Evolutionary conservation across 92 coral and sea anemone species (phyloP), one percentile per base, ranked within the genome.

Genomic region (Palythoa caribaeorum): DNA sequence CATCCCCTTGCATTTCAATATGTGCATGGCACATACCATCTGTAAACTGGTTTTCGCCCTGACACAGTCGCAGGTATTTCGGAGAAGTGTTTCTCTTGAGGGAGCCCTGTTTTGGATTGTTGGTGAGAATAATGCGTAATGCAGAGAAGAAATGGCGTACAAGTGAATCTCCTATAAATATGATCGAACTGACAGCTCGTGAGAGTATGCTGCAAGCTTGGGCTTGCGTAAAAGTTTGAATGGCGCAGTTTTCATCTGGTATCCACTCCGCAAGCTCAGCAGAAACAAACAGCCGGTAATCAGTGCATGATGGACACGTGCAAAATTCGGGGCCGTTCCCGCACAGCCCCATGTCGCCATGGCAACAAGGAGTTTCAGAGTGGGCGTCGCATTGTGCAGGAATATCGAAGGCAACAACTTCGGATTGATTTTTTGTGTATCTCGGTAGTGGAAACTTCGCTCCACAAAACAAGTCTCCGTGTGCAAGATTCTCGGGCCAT

Each of bases 91-190:
- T 80, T 21, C 54, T 87, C 77, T 92, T 95, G 16, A 95, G 84
- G 19, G 96, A 92, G 1, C 98, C 98, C n/a, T 91, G 62, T 6
- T 77, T 89, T 7, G 92, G 90, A 69, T 95, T 93, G 53, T 90
- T 91, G 5, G 96, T 95, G 77, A 95, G 85, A 38, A 95, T 78
- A 0, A 95, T 68, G 44, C 92, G 71, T 71, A 95, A 85, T 0
- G 98, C 94, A 5, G 98, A 95, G 72, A 93, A 95, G 19, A 95
- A 62, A 93, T 95, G 98, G 15, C 98, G 88, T 10, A 95, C 98
- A 6, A 95, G 86, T 5, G 98, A 95, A 53, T 95, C 98, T 2
- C 98, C 98, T 63, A 95, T 90, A 63, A 95, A 95, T 3, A 94
- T 90, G 38, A 95, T 53, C 77, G 93, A 91, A 19, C 89, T 74